A percentile compares a stretch with the other conserved stretches of the same genome.
Evolutionary conservation across 2,888 invertebrate species (phyloP).

Genomic region (Parochlus steinenii): DNA sequence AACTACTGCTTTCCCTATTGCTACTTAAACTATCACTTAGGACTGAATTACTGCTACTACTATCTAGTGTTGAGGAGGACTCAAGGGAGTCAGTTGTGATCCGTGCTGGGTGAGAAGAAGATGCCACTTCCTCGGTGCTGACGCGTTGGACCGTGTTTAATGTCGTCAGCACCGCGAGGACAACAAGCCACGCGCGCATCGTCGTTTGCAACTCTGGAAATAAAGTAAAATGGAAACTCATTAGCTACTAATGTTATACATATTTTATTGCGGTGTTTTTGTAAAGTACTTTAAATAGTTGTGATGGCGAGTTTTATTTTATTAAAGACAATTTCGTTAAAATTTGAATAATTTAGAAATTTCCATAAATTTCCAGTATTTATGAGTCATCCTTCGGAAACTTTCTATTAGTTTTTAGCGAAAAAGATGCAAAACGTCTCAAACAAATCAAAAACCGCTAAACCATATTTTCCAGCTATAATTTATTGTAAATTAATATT

Average conservation of each 20-base stretch:
- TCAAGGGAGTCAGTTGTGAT: constrained; percentile 18
- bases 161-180: constrained; percentile 34
- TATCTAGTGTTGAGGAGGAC: constrained; percentile 6
- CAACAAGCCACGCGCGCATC: constrained; percentile 33
- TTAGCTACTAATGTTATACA: background rate
- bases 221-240: constrained; percentile 20
- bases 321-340: background rate
- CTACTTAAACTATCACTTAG: constrained; percentile 16
- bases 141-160: constrained; percentile 26
- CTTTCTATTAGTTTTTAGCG: too few relatives aligned
- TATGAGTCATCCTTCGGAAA: too few relatives aligned
- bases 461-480: too few relatives aligned
- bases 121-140: constrained; percentile 28
- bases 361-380: too few relatives aligned
- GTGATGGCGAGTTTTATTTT: background rate
- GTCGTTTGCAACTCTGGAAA: constrained; percentile 33
- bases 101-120: too few relatives aligned
- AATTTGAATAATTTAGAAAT: too few relatives aligned
- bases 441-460: too few relatives aligned
- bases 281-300: background rate
- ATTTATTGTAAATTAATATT: too few relatives aligned
- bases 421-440: too few relatives aligned
- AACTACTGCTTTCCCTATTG: constrained; percentile 19
- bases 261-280: too few relatives aligned
- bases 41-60: constrained; percentile 4